Conservation (phyloP, 2,888 invertebrate genomes). For the Epirrita christyi region DNA sequence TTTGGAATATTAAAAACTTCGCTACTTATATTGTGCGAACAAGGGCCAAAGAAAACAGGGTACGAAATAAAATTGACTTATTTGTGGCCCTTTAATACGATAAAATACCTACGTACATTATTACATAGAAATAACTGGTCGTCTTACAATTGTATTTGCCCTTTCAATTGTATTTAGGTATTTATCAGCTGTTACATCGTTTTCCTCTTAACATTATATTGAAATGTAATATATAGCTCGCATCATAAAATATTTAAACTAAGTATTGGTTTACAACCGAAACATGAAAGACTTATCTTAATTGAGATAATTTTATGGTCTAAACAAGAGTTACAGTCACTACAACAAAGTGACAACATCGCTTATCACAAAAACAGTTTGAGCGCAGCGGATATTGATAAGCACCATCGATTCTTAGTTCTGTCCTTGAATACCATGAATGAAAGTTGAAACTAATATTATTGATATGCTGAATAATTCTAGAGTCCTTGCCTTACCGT, state of each 20-base stretch:
- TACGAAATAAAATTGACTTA: constrained; percentile 10
- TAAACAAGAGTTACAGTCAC: constrained; percentile 2
- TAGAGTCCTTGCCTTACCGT: constrained; percentile 50
- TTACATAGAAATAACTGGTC: no score
- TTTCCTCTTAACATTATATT: constrained; percentile 20
- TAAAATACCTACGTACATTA: neutral
- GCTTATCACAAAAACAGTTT: constrained; percentile 29
- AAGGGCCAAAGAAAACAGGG: neutral
- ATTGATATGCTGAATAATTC: constrained; percentile 52
- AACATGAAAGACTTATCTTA: constrained; percentile 20
- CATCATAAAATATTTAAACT: constrained; percentile 14
- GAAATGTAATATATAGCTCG: constrained; percentile 7
- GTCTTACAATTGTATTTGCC: no score
- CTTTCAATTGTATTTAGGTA: no score
- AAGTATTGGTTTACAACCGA: constrained; percentile 15
- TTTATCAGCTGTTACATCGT: neutral
- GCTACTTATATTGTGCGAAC: constrained; percentile 27
- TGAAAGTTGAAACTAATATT: constrained; percentile 56
- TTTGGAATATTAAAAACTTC: constrained; percentile 33
- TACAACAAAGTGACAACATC: constrained; percentile 19
- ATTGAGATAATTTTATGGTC: constrained; percentile 20
- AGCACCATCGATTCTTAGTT: constrained; percentile 44
- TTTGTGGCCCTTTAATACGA: constrained; percentile 1
- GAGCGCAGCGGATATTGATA: constrained; percentile 55
- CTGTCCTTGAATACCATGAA: constrained; percentile 56